A percentile compares a stretch with the other conserved stretches of the same genome.
phyloP scores from a whole-genome alignment of 2,113 vertebrate species.

The Butorides virescens region DNA sequence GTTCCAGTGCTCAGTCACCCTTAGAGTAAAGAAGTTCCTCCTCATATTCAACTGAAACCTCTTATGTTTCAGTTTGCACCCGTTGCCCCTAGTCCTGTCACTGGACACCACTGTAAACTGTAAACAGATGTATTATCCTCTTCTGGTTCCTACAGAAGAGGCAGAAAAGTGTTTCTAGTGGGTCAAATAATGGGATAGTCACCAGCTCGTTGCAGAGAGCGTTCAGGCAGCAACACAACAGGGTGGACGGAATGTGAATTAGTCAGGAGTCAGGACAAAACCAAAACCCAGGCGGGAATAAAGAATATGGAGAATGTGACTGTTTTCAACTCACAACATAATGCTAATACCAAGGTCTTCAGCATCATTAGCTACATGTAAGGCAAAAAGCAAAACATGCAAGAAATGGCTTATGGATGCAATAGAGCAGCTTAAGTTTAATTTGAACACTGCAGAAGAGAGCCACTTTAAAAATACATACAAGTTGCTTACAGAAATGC shows the following conservation, averaged over 20 bases:
- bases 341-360: neutral
- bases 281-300: neutral
- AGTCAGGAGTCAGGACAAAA: slow-evolving; percentile 27
- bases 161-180: slow-evolving; percentile 42
- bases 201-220: slow-evolving; percentile 59
- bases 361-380: neutral
- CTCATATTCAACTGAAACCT: no score
- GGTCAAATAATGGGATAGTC: slow-evolving; percentile 51
- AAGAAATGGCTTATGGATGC: neutral
- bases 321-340: neutral
- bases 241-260: slow-evolving; percentile 65
- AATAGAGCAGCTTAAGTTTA: neutral
- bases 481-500: neutral
- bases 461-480: neutral
- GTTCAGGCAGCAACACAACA: slow-evolving; percentile 58
- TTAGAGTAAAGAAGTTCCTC: no score
- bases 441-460: neutral
- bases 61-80: no score
- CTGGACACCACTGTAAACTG: no score
- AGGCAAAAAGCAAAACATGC: neutral
- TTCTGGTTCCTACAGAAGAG: slow-evolving; percentile 45
- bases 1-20: no score
- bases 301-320: neutral
- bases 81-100: no score
- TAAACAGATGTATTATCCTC: slow-evolving; percentile 10